Conservation (phyloP, 2,797 vertebrate genomes). For the Etheostoma perlongum region DNA sequence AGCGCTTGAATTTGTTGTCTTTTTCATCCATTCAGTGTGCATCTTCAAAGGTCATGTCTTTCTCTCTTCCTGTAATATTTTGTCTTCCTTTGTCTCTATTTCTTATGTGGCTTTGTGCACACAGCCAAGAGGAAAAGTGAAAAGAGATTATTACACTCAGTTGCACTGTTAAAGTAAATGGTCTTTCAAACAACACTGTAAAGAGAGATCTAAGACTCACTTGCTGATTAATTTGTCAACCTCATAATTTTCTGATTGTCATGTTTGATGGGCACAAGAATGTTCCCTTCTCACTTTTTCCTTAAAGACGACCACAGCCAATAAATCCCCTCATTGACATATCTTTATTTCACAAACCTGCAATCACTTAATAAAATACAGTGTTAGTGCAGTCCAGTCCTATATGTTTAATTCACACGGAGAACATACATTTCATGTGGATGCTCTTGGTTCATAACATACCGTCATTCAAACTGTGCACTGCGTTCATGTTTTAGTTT, state of each 20-base stretch:
- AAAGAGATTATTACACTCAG: constrained; percentile 11
- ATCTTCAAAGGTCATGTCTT: neutral
- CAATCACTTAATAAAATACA: constrained; percentile 13
- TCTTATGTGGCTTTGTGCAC: constrained; percentile 20
- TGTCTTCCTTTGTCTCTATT: constrained; percentile 3
- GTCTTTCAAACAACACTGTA: constrained; percentile 39
- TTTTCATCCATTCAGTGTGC: neutral
- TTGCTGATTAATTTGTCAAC: constrained; percentile 18
- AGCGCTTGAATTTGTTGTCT: neutral
- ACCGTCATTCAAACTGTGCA: constrained; percentile 16
- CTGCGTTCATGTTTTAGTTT: constrained; percentile 55
- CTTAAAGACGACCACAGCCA: neutral
- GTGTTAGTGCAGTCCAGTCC: neutral
- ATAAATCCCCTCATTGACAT: constrained; percentile 9
- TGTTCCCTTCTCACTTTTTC: constrained; percentile 5
- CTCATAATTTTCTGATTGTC: constrained; percentile 26
- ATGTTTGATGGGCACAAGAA: neutral
- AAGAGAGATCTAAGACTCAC: constrained; percentile 41
- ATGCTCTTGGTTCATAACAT: constrained; percentile 17
- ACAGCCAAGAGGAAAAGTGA: constrained; percentile 17
- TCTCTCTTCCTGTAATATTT: neutral
- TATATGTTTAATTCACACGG: constrained; percentile 1
- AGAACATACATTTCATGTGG: constrained; percentile 22
- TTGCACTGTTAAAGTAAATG: constrained; percentile 24
- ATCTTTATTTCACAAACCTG: constrained; percentile 9